Conservation (phyloP, 2,888 invertebrate species). For the Eristalinus aeneus region DNA sequence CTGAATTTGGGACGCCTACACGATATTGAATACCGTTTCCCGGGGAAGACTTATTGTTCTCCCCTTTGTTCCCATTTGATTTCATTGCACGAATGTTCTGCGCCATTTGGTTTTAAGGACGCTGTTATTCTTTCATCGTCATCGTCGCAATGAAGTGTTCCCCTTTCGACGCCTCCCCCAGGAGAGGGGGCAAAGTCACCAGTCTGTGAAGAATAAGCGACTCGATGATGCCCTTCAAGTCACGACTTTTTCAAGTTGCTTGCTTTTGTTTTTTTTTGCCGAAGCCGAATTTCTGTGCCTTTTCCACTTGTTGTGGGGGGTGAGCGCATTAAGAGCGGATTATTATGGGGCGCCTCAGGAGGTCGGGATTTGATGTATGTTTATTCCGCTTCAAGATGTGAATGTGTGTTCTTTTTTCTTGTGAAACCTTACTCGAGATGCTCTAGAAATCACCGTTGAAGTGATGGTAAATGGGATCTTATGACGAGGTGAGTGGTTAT, state of each 20-base stretch:
- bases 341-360: neutral
- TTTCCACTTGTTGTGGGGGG: neutral
- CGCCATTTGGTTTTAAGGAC: slow-evolving; percentile 38
- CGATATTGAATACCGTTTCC: slow-evolving; percentile 8
- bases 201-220: neutral
- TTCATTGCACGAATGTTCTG: slow-evolving; percentile 39
- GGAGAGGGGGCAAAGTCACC: neutral
- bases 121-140: slow-evolving; percentile 28
- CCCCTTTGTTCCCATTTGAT: slow-evolving; percentile 26
- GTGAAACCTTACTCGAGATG: neutral
- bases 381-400: neutral
- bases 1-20: neutral
- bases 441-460: neutral
- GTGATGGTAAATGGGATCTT: neutral
- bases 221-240: slow-evolving; percentile 6
- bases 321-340: neutral
- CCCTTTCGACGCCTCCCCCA: neutral
- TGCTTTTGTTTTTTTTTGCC: neutral
- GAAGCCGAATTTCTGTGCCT: neutral
- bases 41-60: neutral
- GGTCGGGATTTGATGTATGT: neutral
- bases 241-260: neutral
- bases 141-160: slow-evolving; percentile 26
- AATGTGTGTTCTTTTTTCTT: neutral
- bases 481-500: neutral